phyloP scores from a whole-genome alignment of 1,140 invertebrate species.

The Pseudomyrmex dendroicus region DNA sequence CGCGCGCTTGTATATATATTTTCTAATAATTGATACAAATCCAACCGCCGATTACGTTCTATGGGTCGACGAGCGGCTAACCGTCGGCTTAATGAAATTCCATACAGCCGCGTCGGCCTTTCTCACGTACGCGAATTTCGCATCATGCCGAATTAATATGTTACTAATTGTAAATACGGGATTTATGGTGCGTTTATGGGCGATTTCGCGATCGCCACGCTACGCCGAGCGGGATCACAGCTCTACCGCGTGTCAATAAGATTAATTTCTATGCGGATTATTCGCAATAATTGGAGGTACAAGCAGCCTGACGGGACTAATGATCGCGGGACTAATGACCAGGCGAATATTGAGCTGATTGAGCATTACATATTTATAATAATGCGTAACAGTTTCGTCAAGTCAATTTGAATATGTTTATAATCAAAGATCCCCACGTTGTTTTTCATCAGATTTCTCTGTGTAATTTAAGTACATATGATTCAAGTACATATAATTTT shows the following conservation, averaged over 20 bases:
- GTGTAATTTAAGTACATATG: not conserved
- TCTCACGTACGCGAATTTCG: constrained; percentile 65
- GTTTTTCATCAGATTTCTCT: not conserved
- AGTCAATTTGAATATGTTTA: not conserved
- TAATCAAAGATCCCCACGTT: not conserved
- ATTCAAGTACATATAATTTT: not conserved
- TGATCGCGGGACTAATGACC: not conserved
- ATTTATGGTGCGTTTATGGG: constrained; percentile 64
- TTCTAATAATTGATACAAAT: constrained; percentile 76
- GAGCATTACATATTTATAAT: constrained; percentile 11
- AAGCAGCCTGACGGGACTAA: constrained; percentile 29
- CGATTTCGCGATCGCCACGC: constrained; percentile 66
- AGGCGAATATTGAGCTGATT: constrained; percentile 26
- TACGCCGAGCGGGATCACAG: constrained; percentile 68
- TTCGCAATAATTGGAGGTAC: constrained; percentile 68
- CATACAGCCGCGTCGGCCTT: constrained; percentile 66
- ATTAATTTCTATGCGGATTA: constrained; percentile 73
- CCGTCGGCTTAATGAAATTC: constrained; percentile 76
- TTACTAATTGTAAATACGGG: constrained; percentile 75
- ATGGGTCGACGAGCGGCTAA: constrained; percentile 74
- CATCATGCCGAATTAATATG: constrained; percentile 73
- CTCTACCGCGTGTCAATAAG: constrained; percentile 69
- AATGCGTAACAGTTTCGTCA: not conserved
- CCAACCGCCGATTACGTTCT: constrained; percentile 74
- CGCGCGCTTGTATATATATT: constrained; percentile 70